Conservation (phyloP, 2,888 invertebrate genomes). For the Drosophila prolongata region DNA sequence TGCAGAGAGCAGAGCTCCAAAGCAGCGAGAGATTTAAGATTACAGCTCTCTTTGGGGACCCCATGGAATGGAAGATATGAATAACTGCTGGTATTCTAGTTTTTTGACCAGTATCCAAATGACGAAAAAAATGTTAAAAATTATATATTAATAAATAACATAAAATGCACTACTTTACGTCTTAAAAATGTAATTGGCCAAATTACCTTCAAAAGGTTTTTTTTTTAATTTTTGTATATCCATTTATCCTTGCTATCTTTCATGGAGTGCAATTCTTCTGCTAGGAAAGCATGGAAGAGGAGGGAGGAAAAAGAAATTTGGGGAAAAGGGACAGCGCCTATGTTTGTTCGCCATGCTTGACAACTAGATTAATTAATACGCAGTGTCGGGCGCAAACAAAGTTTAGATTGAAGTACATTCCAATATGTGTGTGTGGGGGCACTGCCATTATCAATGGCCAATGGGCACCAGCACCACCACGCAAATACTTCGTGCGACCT, state of each 20-base stretch:
- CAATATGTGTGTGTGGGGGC: constrained; percentile 8
- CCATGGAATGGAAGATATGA: not conserved
- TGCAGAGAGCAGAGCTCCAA: constrained; percentile 2
- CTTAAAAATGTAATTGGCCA: no score
- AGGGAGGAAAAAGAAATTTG: not conserved
- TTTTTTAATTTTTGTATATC: not conserved
- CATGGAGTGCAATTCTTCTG: not conserved
- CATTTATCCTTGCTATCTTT: not conserved
- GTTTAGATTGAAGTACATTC: constrained; percentile 45
- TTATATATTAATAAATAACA: not conserved
- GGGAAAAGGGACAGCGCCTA: constrained; percentile 11
- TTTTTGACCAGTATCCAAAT: not conserved
- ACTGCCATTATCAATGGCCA: constrained; percentile 43
- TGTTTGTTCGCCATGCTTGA: constrained; percentile 52
- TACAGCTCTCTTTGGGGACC: not conserved
- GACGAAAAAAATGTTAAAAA: not conserved
- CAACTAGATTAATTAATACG: constrained; percentile 67
- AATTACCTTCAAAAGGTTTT: no score
- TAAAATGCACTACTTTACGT: no score
- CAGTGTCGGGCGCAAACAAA: constrained; percentile 30
- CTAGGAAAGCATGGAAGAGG: not conserved
- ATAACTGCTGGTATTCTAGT: not conserved
- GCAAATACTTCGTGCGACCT: constrained; percentile 49
- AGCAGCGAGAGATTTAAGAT: constrained; percentile 1
- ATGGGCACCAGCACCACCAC: constrained; percentile 27